These are phyloP conservation scores for Ladona fulva DNA, from an alignment of 1,140 invertebrate genomes.

Conservation along the genomic window DNA sequence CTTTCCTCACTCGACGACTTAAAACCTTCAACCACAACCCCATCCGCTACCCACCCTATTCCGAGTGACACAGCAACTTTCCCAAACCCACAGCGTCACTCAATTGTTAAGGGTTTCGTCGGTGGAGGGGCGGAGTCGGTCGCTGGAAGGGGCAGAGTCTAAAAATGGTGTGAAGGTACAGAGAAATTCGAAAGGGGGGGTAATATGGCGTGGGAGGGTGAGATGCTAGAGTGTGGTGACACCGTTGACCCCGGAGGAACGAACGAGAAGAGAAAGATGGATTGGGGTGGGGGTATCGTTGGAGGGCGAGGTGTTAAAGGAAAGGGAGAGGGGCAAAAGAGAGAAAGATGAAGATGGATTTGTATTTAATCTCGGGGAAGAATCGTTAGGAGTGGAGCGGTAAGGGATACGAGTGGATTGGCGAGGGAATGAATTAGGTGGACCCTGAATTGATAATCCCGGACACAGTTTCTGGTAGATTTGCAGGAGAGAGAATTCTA, in stretches of 20 bases:
- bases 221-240: not conserved
- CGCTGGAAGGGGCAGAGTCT: not conserved
- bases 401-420: no score
- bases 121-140: not conserved
- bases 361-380: not conserved
- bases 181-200: no score
- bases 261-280: no score
- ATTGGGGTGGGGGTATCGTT: no score
- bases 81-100: not conserved
- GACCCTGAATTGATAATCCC: no score
- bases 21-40: not conserved
- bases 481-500: no score
- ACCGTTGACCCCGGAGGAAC: not conserved
- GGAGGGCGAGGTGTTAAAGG: not conserved
- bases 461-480: no score
- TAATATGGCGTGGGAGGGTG: not conserved
- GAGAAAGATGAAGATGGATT: constrained; percentile 1
- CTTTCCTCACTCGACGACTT: not conserved
- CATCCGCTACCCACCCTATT: not conserved
- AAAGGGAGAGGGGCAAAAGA: not conserved
- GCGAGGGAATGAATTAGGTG: no score
- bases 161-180: no score
- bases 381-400: no score
- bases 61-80: not conserved
- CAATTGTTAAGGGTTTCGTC: not conserved